phyloP scores from a whole-genome alignment of 23 tunicate genomes.

The Trididemnum miniatum region DNA sequence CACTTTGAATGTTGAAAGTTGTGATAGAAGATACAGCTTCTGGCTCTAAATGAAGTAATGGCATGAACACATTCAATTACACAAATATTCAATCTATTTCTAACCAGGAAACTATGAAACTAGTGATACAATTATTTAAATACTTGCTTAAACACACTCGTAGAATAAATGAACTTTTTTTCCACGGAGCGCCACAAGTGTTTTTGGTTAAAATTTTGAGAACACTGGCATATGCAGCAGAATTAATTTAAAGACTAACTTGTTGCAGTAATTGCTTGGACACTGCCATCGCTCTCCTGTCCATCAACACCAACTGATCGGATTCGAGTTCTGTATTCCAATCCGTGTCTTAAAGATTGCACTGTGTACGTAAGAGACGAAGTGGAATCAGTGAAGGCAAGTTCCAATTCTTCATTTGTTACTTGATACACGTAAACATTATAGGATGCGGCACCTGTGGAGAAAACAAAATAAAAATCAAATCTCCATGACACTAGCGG shows the following conservation, averaged over 20 bases:
- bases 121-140: too few relatives aligned
- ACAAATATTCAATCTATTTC: too few relatives aligned
- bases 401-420: background rate
- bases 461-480: too few relatives aligned
- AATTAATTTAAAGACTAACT: too few relatives aligned
- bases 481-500: too few relatives aligned
- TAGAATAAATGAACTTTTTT: too few relatives aligned
- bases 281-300: constrained; percentile 22
- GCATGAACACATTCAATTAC: too few relatives aligned
- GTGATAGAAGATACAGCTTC: background rate
- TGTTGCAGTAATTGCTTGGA: constrained; percentile 2
- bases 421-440: background rate
- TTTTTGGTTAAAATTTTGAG: background rate
- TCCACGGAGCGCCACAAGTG: background rate
- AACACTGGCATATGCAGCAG: too few relatives aligned
- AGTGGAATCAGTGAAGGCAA: background rate
- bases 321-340: constrained; percentile 27
- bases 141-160: too few relatives aligned
- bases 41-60: constrained; percentile 5
- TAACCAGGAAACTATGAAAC: too few relatives aligned
- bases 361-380: background rate
- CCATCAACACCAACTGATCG: constrained; percentile 38
- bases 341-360: constrained; percentile 43
- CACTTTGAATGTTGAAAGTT: background rate
- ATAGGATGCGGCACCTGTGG: constrained; percentile 24